These are phyloP conservation scores for Tricholauxania praeusta DNA, from an alignment of 2,888 invertebrate genomes.

Conservation along the genomic window DNA sequence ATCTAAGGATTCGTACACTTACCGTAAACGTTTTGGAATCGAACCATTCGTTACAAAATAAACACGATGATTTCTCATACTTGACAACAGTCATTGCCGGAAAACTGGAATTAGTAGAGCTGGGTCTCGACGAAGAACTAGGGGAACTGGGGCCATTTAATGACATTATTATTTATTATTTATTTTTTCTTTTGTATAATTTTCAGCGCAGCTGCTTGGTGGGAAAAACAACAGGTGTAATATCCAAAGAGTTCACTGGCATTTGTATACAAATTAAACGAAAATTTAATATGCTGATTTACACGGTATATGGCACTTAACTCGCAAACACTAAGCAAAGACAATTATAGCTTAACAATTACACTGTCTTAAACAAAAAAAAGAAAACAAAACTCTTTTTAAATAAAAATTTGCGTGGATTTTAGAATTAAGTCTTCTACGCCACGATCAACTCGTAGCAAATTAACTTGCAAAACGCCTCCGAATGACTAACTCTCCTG, in stretches of 20 bases:
- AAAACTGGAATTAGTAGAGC: not conserved
- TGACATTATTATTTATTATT: conserved; percentile 14
- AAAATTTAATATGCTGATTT: too few species aligned
- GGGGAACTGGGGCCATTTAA: not conserved
- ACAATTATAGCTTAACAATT: too few species aligned
- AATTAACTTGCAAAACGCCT: conserved; percentile 37
- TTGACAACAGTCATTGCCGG: conserved; percentile 61
- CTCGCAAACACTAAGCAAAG: too few species aligned
- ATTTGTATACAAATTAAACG: not conserved
- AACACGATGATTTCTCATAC: conserved; percentile 72
- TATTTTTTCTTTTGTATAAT: not conserved
- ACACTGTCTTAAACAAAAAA: too few species aligned
- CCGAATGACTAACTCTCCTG: conserved; percentile 36
- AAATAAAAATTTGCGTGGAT: not conserved
- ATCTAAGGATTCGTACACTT: conserved; percentile 37
- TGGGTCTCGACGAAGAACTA: too few species aligned
- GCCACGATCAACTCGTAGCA: not conserved
- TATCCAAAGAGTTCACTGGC: not conserved
- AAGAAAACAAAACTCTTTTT: too few species aligned
- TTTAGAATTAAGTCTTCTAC: not conserved
- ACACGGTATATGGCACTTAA: too few species aligned
- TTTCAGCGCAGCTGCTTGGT: not conserved
- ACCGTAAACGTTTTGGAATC: conserved; percentile 77
- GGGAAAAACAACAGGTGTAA: too few species aligned
- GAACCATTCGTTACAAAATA: conserved; percentile 77